These are phyloP conservation scores for Champsocephalus gunnari DNA, from an alignment of 2,797 vertebrate species.

Conservation along the genomic window DNA sequence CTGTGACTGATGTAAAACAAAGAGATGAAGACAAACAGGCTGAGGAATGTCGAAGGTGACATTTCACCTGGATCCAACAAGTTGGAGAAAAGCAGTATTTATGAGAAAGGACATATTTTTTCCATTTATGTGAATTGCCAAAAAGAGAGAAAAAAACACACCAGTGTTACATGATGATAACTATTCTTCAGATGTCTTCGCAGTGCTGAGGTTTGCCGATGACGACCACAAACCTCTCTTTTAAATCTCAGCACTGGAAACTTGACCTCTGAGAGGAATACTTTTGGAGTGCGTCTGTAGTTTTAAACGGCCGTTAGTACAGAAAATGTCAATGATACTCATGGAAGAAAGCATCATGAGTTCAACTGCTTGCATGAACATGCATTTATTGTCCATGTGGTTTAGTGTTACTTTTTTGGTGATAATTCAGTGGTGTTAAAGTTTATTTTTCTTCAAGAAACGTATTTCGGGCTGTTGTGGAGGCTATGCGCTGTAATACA, in stretches of 20 bases:
- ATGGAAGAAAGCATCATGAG: constrained; percentile 13
- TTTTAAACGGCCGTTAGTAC: constrained; percentile 74
- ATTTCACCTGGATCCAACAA: neutral
- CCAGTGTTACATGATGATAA: constrained; percentile 7
- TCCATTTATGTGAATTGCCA: constrained; percentile 57
- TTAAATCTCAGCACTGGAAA: constrained; percentile 40
- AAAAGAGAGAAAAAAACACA: constrained; percentile 26
- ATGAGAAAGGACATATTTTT: constrained; percentile 45
- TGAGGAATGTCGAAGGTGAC: constrained; percentile 5
- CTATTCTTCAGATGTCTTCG: constrained; percentile 15
- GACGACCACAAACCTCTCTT: constrained; percentile 47
- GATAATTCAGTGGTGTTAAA: constrained; percentile 15
- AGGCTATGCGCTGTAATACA: constrained; percentile 15
- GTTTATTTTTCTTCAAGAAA: constrained; percentile 16
- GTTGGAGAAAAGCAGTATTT: constrained; percentile 28
- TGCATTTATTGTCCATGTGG: constrained; percentile 29
- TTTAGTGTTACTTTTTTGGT: constrained; percentile 11
- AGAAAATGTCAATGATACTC: constrained; percentile 77
- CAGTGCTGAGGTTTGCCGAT: constrained; percentile 40
- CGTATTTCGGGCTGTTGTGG: constrained; percentile 11
- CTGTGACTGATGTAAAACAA: constrained; percentile 30
- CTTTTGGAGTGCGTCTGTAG: neutral
- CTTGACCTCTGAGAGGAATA: constrained; percentile 5
- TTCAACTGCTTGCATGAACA: constrained; percentile 52
- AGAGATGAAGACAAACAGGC: constrained; percentile 3